These are phyloP conservation scores for Drosophila malerkotliana DNA, from an alignment of 1,140 invertebrate genomes.

Conservation along the genomic window DNA sequence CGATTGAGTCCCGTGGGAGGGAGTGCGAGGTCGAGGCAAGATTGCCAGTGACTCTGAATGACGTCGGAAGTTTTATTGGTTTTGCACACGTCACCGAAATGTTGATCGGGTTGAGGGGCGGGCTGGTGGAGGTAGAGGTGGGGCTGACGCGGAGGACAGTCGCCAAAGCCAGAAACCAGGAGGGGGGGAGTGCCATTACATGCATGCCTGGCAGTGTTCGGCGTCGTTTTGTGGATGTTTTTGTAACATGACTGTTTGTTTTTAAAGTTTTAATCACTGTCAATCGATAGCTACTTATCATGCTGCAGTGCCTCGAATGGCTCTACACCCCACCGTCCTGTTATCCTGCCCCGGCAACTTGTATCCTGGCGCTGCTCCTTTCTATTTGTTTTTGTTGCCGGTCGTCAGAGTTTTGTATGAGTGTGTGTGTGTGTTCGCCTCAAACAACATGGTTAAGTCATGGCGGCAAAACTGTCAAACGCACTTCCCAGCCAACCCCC, in stretches of 20 bases:
- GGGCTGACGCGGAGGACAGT: too few relatives aligned
- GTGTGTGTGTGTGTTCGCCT: constrained; percentile 6
- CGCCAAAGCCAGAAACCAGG: neutral
- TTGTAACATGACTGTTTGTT: constrained; percentile 80
- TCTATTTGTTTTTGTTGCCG: constrained; percentile 18
- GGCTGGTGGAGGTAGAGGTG: neutral
- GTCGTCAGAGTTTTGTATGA: neutral
- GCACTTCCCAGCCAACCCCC: constrained; percentile 25
- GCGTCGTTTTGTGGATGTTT: constrained; percentile 42
- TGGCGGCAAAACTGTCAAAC: constrained; percentile 73
- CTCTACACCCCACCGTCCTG: neutral
- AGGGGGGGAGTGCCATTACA: constrained; percentile 62
- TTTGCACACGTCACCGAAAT: constrained; percentile 81
- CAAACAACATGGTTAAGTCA: constrained; percentile 67
- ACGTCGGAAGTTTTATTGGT: constrained; percentile 81
- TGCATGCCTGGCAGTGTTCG: constrained; percentile 54
- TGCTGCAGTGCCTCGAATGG: constrained; percentile 54
- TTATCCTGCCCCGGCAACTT: constrained; percentile 17
- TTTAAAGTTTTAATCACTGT: constrained; percentile 82
- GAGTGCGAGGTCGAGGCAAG: constrained; percentile 1
- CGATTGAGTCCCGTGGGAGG: constrained; percentile 50
- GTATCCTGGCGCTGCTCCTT: constrained; percentile 33
- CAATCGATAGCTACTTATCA: constrained; percentile 82
- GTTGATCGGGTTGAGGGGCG: constrained; percentile 50
- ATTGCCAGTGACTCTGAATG: constrained; percentile 69